Evolutionary conservation across 2,797 vertebrate genomes (phyloP).

Genomic region (Fistularia commersonii): DNA sequence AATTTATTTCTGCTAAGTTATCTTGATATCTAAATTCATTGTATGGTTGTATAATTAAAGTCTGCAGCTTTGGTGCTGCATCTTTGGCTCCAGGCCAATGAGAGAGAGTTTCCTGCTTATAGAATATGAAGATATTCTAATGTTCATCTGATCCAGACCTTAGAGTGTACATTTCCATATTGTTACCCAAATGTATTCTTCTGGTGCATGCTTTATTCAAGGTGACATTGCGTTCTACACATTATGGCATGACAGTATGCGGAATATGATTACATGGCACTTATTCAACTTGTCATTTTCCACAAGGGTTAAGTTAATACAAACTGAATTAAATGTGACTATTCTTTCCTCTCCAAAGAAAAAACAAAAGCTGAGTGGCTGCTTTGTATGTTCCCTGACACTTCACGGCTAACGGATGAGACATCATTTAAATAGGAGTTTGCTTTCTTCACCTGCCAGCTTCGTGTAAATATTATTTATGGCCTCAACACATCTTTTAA

Average conservation of each 20-base stretch:
- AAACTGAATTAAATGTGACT: conserved; percentile 70
- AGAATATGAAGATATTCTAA: conserved; percentile 67
- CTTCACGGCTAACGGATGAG: conserved; percentile 65
- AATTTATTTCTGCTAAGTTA: too few species aligned
- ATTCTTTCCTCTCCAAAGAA: conserved; percentile 50
- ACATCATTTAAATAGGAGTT: conserved; percentile 74
- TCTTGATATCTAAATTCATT: too few species aligned
- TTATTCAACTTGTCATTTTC: conserved; percentile 78
- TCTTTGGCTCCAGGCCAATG: conserved; percentile 28
- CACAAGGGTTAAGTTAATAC: conserved; percentile 77
- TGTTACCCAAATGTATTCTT: conserved; percentile 78
- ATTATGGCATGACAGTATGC: conserved; percentile 71
- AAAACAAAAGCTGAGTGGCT: conserved; percentile 61
- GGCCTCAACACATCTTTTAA: conserved; percentile 70
- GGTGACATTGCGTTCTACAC: conserved; percentile 74
- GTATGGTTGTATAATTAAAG: neutral
- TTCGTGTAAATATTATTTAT: conserved; percentile 77
- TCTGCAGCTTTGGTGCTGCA: neutral
- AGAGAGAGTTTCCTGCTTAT: conserved; percentile 18
- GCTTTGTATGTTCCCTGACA: conserved; percentile 73
- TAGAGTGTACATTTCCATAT: conserved; percentile 74
- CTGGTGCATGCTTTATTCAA: conserved; percentile 72
- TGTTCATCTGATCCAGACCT: conserved; percentile 70
- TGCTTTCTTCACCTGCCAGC: conserved; percentile 65
- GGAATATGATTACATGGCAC: conserved; percentile 77